Percentiles rank a stretch among this genome's conserved stretches.
Evolutionary conservation across 1,140 invertebrate species (phyloP).

Genomic region (Danaus plexippus): DNA sequence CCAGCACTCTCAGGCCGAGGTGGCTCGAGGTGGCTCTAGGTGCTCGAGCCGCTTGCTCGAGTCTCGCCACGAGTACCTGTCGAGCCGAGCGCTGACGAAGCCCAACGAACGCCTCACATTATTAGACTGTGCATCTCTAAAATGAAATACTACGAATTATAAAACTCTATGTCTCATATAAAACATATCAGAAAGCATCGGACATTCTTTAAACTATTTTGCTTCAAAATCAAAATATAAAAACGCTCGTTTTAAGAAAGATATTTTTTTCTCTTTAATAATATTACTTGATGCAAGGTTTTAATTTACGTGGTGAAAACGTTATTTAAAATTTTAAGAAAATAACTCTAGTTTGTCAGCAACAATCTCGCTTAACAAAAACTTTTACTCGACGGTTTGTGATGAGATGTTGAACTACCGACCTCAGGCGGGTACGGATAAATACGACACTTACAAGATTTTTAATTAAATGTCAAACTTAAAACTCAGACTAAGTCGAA

Average conservation of each 20-base stretch:
- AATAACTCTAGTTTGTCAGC: constrained; percentile 46
- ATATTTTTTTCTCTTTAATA: constrained; percentile 3
- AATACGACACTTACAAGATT: constrained; percentile 14
- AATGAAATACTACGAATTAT: constrained; percentile 47
- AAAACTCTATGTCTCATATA: no score
- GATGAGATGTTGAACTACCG: constrained; percentile 46
- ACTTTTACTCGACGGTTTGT: constrained; percentile 54
- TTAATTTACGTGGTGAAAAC: constrained; percentile 24
- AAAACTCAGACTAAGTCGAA: no score
- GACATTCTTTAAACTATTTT: no score
- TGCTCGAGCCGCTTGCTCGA: constrained; percentile 31
- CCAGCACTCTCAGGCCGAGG: constrained; percentile 52
- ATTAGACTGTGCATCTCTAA: constrained; percentile 51
- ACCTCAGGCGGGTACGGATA: constrained; percentile 9
- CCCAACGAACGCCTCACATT: constrained; percentile 59
- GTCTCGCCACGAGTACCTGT: constrained; percentile 43
- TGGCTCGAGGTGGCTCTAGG: constrained; percentile 32
- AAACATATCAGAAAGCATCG: no score
- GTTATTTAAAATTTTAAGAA: constrained; percentile 61
- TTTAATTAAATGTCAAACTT: constrained; percentile 3
- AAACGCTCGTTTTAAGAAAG: no score
- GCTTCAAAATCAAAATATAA: no score
- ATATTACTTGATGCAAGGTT: neutral
- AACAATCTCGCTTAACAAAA: constrained; percentile 61
- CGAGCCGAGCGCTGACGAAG: constrained; percentile 62